A percentile compares a stretch with the other conserved stretches of the same genome.
phyloP scores from a whole-genome alignment of 2,888 invertebrate species.

The Thereva nobilitata region DNA sequence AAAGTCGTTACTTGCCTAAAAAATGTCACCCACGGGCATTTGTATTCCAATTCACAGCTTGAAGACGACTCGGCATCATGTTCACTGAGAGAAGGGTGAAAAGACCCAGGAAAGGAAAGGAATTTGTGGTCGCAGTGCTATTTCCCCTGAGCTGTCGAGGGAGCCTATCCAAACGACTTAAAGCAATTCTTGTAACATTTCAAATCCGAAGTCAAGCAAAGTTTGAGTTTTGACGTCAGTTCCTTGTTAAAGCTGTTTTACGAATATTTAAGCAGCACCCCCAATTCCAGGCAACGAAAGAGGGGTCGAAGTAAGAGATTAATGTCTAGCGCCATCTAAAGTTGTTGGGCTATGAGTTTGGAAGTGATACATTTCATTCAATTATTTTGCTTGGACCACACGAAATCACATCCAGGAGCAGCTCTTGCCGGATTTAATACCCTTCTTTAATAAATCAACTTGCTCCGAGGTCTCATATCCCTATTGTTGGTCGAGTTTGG shows the following conservation, averaged over 20 bases:
- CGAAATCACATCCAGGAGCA: too few species aligned
- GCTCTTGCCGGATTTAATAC: too few species aligned
- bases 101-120: constrained; percentile 18
- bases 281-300: too few species aligned
- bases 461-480: too few species aligned
- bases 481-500: not conserved
- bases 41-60: constrained; percentile 27
- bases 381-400: too few species aligned
- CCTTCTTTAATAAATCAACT: too few species aligned
- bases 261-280: too few species aligned
- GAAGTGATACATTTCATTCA: too few species aligned
- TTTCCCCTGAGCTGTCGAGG: constrained; percentile 11
- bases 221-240: constrained; percentile 25
- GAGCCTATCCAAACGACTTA: constrained; percentile 31
- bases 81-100: constrained; percentile 31
- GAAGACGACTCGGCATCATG: constrained; percentile 17
- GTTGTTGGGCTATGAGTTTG: too few species aligned
- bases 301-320: too few species aligned
- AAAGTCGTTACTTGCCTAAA: constrained; percentile 19
- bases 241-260: constrained; percentile 19
- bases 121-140: not conserved
- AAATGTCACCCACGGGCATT: constrained; percentile 24
- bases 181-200: constrained; percentile 32
- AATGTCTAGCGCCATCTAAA: too few species aligned
- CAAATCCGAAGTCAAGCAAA: constrained; percentile 10